Percentiles rank a stretch among this genome's conserved stretches.
These are phyloP conservation scores for Pseudocheirus occidentalis DNA, from an alignment of 2,797 vertebrate species.

Conservation along the genomic window DNA sequence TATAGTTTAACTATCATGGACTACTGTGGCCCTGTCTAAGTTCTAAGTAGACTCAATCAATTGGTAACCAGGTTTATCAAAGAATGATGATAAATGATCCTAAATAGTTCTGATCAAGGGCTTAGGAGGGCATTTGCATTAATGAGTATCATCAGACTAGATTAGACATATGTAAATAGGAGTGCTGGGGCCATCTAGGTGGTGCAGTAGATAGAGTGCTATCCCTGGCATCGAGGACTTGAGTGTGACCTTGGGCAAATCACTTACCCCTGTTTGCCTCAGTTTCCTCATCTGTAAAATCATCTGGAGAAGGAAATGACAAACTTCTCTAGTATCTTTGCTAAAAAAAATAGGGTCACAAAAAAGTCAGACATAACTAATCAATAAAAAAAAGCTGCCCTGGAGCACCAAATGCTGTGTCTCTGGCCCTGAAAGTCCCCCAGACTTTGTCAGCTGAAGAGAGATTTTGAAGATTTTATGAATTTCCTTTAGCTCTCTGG, in stretches of 20 bases:
- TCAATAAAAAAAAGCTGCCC: background rate
- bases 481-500: background rate
- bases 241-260: background rate
- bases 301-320: background rate
- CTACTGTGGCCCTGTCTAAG: background rate
- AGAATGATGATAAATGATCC: background rate
- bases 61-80: background rate
- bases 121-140: background rate
- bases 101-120: background rate
- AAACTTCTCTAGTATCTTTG: background rate
- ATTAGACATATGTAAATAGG: background rate
- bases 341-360: background rate
- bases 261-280: background rate
- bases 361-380: background rate
- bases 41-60: background rate
- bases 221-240: background rate
- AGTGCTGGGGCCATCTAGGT: background rate
- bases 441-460: too few species aligned
- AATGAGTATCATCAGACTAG: background rate
- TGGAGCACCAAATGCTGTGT: background rate
- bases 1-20: background rate
- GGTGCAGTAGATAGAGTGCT: background rate
- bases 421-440: background rate
- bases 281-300: background rate
- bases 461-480: background rate